Evolutionary conservation across 2,888 invertebrate genomes (phyloP), one percentile per base, ranked within the genome.

Genomic region (Cerastis leucographa): DNA sequence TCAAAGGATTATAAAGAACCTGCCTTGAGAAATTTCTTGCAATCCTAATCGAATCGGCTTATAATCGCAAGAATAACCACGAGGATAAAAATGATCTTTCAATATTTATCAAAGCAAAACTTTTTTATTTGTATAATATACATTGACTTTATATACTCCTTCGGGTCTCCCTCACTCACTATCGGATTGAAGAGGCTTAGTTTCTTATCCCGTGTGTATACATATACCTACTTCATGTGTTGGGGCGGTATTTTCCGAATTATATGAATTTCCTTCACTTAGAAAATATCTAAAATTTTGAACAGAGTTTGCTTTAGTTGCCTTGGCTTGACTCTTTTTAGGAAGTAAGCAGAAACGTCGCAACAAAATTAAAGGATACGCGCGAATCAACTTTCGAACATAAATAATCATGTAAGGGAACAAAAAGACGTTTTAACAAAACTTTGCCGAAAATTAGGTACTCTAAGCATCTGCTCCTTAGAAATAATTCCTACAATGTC

Each of bases 141-240:
- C 65, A 73, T 79, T 65, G 35, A 29, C 29, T 64, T 78, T 42
- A 67, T 67, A 61, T 59, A 66, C 42, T 70, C 75, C 78, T 42
- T 5, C 9, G 72, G 71, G 77, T 81, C 42, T 19, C 61, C 62
- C 69, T 40, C 35, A 42, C 56, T 78, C 77, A 74, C 66, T 61
- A 54, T 75, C 17, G 54, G 71, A 73, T 78, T 81, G 66, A 65
- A 70, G 44, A 78, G 71, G 78, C 67, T 83, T 80, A 84, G 76
- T 74, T 73, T 70, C 73, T 85, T 77, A 83, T 81, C 65, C 80
- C 44, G 77, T 87, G 85, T 82, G 67, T 76, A 84, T 81, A 80
- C 71, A 85, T 71, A 72, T 62, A 65, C n/a, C n/a, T n/a, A n/a
- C 54, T 25, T 65, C 35, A 35, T 71, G 61, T 70, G 56, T 74